Percentiles rank a stretch among this genome's conserved stretches.
phyloP scores from a whole-genome alignment of 1,140 invertebrate genomes.

The Tetranychus cinnabarinus region DNA sequence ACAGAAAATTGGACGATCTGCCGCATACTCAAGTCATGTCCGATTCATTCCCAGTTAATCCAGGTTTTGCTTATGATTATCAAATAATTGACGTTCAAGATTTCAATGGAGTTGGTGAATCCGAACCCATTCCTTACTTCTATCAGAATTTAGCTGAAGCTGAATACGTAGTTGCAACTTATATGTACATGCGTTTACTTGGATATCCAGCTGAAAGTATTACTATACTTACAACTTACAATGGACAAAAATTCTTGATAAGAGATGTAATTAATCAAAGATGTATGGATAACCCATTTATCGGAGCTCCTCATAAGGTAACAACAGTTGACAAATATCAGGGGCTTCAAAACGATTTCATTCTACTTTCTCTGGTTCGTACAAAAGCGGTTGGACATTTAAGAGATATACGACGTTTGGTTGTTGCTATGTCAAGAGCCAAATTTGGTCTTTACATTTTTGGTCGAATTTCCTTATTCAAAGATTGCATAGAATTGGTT shows the following conservation, averaged over 20 bases:
- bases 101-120: slow-evolving; percentile 88
- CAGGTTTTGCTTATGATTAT: slow-evolving; percentile 66
- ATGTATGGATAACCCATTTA: slow-evolving; percentile 86
- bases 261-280: slow-evolving; percentile 80
- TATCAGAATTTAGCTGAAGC: slow-evolving; percentile 98
- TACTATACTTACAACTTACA: slow-evolving; percentile 97
- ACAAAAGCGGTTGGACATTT: slow-evolving; percentile 91
- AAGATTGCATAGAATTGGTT: slow-evolving; percentile 86
- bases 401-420: slow-evolving; percentile 76
- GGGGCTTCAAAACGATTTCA: slow-evolving; percentile 97
- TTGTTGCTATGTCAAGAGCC: slow-evolving; percentile 93
- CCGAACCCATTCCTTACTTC: slow-evolving; percentile 92
- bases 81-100: slow-evolving; percentile 91
- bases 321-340: slow-evolving; percentile 97
- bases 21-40: slow-evolving; percentile 51
- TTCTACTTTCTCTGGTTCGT: slow-evolving; percentile 79
- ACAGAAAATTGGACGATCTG: slow-evolving; percentile 80
- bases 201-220: slow-evolving; percentile 95
- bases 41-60: slow-evolving; percentile 70
- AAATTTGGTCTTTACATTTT: slow-evolving; percentile 92
- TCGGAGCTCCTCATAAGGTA: slow-evolving; percentile 66
- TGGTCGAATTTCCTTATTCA: slow-evolving; percentile 67
- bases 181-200: slow-evolving; percentile 93
- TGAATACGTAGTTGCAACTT: slow-evolving; percentile 89
- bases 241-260: slow-evolving; percentile 94